Conservation (phyloP, 2,888 invertebrate genomes). For the Trimorus sp. region DNA sequence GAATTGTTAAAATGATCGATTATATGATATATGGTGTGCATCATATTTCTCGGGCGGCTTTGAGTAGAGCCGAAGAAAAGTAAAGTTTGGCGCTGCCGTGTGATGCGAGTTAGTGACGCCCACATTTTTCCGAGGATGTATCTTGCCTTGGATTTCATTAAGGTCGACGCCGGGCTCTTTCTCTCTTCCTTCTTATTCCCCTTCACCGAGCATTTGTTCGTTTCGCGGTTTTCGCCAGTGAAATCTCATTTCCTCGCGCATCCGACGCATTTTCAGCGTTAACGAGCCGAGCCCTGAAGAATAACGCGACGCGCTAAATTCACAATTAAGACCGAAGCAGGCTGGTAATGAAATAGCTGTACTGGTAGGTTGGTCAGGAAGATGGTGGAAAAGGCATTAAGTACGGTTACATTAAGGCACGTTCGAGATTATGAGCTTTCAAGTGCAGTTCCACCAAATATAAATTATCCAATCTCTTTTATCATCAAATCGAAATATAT, state of each 20-base stretch:
- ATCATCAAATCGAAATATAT: slow-evolving; percentile 48
- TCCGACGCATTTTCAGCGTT: slow-evolving; percentile 71
- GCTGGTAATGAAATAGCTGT: slow-evolving; percentile 71
- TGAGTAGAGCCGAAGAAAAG: slow-evolving; percentile 30
- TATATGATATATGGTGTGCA: slow-evolving; percentile 46
- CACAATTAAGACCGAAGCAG: slow-evolving; percentile 74
- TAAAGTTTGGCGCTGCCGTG: slow-evolving; percentile 42
- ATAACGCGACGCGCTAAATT: slow-evolving; percentile 75
- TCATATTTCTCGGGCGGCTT: slow-evolving; percentile 40
- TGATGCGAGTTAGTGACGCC: slow-evolving; percentile 41
- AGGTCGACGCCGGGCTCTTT: slow-evolving; percentile 58
- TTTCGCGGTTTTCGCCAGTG: slow-evolving; percentile 71
- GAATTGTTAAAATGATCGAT: slow-evolving; percentile 56
- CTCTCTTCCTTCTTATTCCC: slow-evolving; percentile 62
- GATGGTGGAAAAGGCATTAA: slow-evolving; percentile 62
- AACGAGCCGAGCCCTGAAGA: slow-evolving; percentile 70
- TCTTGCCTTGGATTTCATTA: slow-evolving; percentile 65
- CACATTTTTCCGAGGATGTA: slow-evolving; percentile 60
- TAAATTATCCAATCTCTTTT: slow-evolving; percentile 52
- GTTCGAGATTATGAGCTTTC: slow-evolving; percentile 61
- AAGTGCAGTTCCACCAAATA: slow-evolving; percentile 55
- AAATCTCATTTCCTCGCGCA: slow-evolving; percentile 74
- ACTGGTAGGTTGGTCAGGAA: slow-evolving; percentile 59
- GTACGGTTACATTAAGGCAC: slow-evolving; percentile 59
- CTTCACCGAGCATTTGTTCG: slow-evolving; percentile 67